Conservation (phyloP, 2,797 vertebrate species). For the Ispidina lecontei region DNA sequence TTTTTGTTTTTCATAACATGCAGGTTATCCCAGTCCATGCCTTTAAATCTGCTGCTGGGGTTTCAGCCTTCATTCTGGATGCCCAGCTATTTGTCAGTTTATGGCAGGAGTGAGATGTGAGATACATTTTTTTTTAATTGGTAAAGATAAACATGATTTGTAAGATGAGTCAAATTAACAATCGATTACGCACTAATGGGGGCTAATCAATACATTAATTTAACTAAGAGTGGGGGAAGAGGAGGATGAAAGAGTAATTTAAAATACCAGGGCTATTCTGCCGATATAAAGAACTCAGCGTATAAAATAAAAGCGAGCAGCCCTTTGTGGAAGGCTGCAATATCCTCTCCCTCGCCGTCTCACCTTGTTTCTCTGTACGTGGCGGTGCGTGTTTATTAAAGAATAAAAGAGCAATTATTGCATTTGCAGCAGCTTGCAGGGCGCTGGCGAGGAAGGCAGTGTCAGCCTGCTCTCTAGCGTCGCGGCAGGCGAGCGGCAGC, state of each 20-base stretch:
- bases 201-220: constrained; percentile 77
- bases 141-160: constrained; percentile 78
- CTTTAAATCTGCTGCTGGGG: neutral
- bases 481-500: constrained; percentile 53
- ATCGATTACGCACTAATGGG: constrained; percentile 78
- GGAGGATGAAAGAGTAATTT: constrained; percentile 41
- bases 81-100: constrained; percentile 29
- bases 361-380: constrained; percentile 6
- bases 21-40: neutral
- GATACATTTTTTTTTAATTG: constrained; percentile 64
- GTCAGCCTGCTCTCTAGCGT: constrained; percentile 82
- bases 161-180: constrained; percentile 81
- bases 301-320: constrained; percentile 29
- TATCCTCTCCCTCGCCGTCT: constrained; percentile 1
- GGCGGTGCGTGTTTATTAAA: constrained; percentile 53
- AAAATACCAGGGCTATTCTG: constrained; percentile 25
- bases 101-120: constrained; percentile 41
- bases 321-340: constrained; percentile 19
- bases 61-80: constrained; percentile 1
- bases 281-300: fast-evolving
- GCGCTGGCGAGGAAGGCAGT: constrained; percentile 9
- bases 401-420: constrained; percentile 35
- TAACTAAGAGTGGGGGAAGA: constrained; percentile 68
- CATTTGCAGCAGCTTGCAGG: neutral
- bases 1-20: neutral